Evolutionary conservation across 2,888 invertebrate species (phyloP).

Genomic region (Eupithecia tripunctaria): DNA sequence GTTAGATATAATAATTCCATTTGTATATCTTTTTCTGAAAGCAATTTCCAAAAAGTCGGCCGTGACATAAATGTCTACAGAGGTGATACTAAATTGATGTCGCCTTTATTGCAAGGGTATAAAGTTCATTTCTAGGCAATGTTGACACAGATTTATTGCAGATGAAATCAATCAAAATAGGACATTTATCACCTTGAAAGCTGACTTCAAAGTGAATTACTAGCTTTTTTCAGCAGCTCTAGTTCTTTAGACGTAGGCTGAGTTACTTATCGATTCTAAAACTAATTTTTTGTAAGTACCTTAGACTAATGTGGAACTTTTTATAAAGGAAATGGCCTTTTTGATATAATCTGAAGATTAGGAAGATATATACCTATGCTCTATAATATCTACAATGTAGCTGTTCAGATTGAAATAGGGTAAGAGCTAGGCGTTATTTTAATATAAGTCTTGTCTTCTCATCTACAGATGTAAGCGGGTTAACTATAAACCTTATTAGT

Average conservation of each 20-base stretch:
- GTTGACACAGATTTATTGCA: conserved; percentile 45
- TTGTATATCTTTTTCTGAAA: conserved; percentile 39
- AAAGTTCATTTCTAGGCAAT: conserved; percentile 24
- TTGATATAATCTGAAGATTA: too few species aligned
- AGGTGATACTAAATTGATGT: conserved; percentile 18
- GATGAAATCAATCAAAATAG: conserved; percentile 46
- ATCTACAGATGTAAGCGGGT: too few species aligned
- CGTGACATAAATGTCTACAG: conserved; percentile 33
- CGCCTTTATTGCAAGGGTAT: conserved; percentile 29
- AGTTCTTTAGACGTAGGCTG: neutral
- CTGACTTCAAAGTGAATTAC: neutral
- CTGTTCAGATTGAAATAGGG: too few species aligned
- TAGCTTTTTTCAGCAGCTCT: neutral
- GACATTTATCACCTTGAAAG: conserved; percentile 39
- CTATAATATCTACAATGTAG: too few species aligned
- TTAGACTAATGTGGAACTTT: too few species aligned
- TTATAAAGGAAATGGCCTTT: too few species aligned
- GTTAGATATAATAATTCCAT: conserved; percentile 45
- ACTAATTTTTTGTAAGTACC: too few species aligned
- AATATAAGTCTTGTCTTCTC: too few species aligned
- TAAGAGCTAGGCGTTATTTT: too few species aligned
- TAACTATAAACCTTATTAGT: too few species aligned
- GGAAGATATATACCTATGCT: too few species aligned
- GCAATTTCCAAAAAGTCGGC: conserved; percentile 24
- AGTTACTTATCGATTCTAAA: neutral